These are phyloP conservation scores for Typhlomys cinereus DNA, from an alignment of 2,113 vertebrate species.

Conservation along the genomic window DNA sequence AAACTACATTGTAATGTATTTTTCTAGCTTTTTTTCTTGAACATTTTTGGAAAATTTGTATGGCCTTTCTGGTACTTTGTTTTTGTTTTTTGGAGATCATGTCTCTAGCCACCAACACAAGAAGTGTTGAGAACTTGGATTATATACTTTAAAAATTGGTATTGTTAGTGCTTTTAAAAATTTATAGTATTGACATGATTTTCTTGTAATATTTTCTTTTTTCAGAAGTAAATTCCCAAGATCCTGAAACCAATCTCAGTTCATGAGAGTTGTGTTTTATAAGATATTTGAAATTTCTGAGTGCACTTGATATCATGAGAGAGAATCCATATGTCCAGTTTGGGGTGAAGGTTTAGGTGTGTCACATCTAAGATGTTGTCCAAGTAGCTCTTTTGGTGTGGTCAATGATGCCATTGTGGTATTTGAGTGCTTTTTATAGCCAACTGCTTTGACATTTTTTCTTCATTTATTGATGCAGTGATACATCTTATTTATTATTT, in stretches of 20 bases:
- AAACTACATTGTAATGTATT: no score
- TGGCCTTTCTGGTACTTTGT: neutral
- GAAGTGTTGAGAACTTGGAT: neutral
- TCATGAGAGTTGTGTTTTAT: neutral
- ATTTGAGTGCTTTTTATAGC: no score
- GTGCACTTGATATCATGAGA: no score
- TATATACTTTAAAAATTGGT: neutral
- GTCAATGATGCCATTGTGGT: no score
- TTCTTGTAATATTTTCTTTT: neutral
- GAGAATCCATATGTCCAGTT: no score
- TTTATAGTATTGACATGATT: neutral
- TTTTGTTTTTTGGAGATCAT: neutral
- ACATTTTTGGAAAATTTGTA: neutral
- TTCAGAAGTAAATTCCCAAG: neutral
- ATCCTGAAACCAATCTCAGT: neutral
- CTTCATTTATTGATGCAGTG: no score
- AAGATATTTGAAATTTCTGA: neutral
- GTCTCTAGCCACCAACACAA: neutral
- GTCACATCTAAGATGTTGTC: no score
- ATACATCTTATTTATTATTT: no score
- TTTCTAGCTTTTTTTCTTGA: neutral
- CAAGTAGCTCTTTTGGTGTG: no score
- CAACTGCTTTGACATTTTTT: no score
- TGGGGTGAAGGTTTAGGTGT: no score
- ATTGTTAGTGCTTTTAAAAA: neutral